Evolutionary conservation across 1,140 invertebrate species (phyloP).

Genomic region (Danaus plexippus): DNA sequence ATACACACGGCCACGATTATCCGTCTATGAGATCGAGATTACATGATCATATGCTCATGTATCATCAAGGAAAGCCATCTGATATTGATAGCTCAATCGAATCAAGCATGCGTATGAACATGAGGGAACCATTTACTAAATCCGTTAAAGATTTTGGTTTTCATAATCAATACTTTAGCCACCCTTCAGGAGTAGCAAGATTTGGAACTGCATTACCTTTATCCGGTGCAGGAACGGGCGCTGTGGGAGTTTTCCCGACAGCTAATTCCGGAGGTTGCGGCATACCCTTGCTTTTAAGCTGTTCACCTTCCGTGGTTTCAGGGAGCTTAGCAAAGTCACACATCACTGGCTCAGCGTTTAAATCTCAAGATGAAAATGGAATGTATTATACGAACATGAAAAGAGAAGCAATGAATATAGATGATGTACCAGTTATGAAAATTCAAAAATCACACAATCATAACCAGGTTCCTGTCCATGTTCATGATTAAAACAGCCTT

Average conservation of each 20-base stretch:
- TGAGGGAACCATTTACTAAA: slow-evolving; percentile 28
- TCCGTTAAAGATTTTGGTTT: slow-evolving; percentile 22
- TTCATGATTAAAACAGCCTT: too few species aligned
- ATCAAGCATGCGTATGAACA: slow-evolving; percentile 30
- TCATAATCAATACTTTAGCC: slow-evolving; percentile 9
- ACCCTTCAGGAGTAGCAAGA: slow-evolving; percentile 12
- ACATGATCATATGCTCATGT: slow-evolving; percentile 16
- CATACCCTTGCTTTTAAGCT: slow-evolving; percentile 52
- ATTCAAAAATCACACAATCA: slow-evolving; percentile 8
- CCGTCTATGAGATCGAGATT: slow-evolving; percentile 7
- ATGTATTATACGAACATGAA: slow-evolving; percentile 37
- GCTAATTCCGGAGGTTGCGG: slow-evolving; percentile 47
- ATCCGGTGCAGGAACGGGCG: slow-evolving; percentile 19
- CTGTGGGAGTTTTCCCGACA: slow-evolving; percentile 51
- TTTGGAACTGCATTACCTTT: slow-evolving; percentile 16
- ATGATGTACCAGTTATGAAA: slow-evolving; percentile 18
- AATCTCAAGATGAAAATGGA: slow-evolving; percentile 31
- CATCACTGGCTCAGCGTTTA: slow-evolving; percentile 36
- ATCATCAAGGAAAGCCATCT: slow-evolving; percentile 18
- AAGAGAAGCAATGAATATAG: slow-evolving; percentile 34
- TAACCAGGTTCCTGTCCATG: too few species aligned
- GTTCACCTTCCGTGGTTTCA: slow-evolving; percentile 50
- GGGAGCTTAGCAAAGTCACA: slow-evolving; percentile 48
- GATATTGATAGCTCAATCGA: slow-evolving; percentile 32
- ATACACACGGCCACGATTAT: slow-evolving; percentile 5